Percentiles rank a stretch among this genome's conserved stretches.
These are phyloP conservation scores for Cariama cristata DNA, from an alignment of 2,113 vertebrate genomes.

Conservation along the genomic window DNA sequence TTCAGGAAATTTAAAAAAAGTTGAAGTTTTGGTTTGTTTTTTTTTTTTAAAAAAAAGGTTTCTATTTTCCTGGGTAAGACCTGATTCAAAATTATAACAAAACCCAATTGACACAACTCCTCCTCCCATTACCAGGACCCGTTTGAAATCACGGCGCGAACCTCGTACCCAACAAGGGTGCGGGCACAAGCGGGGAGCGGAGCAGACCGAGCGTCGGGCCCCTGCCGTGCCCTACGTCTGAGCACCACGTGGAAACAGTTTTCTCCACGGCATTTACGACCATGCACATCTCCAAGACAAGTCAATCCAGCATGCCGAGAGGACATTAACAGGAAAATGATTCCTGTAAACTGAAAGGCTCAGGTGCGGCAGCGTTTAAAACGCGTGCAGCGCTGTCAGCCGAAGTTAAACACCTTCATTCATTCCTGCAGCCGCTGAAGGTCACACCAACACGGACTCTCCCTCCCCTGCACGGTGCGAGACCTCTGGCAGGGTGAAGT, in stretches of 20 bases:
- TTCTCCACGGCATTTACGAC: neutral
- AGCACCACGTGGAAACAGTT: neutral
- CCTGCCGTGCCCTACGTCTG: neutral
- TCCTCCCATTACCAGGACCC: neutral
- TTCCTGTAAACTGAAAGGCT: neutral
- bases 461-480: neutral
- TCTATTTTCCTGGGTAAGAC: neutral
- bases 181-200: neutral
- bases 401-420: neutral
- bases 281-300: neutral
- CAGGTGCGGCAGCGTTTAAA: neutral
- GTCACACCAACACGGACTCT: neutral
- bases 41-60: neutral
- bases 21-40: neutral
- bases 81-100: neutral
- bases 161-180: too few species aligned
- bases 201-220: neutral
- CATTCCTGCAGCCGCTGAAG: neutral
- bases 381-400: neutral
- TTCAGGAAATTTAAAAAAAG: conserved; percentile 18
- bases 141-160: neutral
- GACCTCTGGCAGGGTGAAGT: neutral
- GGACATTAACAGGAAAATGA: neutral
- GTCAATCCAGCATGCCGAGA: neutral
- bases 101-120: neutral